phyloP scores from a whole-genome alignment of 35 echinoderm and acorn worm genomes.

The Eucidaris tribuloides region DNA sequence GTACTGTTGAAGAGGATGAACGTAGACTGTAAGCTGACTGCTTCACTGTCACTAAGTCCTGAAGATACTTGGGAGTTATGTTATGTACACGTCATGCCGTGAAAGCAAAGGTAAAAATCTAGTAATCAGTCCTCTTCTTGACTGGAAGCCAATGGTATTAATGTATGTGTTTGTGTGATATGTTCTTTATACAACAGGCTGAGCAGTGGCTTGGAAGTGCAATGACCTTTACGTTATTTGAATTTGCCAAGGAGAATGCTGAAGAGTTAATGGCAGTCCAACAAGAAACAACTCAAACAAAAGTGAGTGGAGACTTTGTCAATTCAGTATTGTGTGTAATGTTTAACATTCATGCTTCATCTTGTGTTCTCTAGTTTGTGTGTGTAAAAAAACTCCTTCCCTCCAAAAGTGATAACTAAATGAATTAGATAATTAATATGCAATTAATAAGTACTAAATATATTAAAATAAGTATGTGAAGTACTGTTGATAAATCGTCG shows the following conservation, averaged over 20 bases:
- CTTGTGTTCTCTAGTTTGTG: too few species aligned
- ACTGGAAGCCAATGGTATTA: not conserved
- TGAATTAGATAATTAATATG: too few species aligned
- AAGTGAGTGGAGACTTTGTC: constrained; percentile 16
- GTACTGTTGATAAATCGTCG: too few species aligned
- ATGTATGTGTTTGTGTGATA: not conserved
- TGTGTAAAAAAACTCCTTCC: too few species aligned
- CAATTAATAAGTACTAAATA: too few species aligned
- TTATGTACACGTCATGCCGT: not conserved
- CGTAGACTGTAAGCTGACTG: not conserved
- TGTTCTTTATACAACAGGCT: constrained; percentile 33
- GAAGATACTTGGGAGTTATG: not conserved
- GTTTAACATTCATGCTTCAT: too few species aligned
- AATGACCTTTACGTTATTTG: constrained; percentile 98
- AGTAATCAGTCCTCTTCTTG: not conserved
- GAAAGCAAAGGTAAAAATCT: not conserved
- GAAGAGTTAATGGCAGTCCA: constrained; percentile 80
- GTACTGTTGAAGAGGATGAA: not conserved
- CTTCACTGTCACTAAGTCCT: not conserved
- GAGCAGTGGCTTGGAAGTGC: constrained; percentile 87
- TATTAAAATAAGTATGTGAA: too few species aligned
- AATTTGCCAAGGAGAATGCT: constrained; percentile 97
- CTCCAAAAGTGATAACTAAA: too few species aligned
- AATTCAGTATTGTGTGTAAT: too few species aligned
- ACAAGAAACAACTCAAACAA: constrained; percentile 2